Evolutionary conservation across 92 coral and sea anemone genomes (phyloP).

Genomic region (Phenganax marumi): DNA sequence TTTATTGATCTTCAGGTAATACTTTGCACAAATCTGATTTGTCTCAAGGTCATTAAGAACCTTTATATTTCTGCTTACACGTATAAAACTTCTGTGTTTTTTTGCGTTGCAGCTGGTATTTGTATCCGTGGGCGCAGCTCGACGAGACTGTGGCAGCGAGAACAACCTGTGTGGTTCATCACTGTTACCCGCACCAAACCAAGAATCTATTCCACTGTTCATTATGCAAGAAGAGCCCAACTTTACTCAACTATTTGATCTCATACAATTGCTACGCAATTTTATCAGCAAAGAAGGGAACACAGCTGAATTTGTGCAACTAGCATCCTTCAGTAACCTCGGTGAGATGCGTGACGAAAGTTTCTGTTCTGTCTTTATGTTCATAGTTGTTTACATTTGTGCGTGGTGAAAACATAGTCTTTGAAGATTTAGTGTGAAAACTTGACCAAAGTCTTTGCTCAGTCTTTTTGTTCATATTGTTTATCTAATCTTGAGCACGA

Average conservation of each 20-base stretch:
- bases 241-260: constrained; percentile 79
- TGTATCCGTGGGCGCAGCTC: constrained; percentile 94
- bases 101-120: constrained; percentile 72
- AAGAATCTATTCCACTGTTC: constrained; percentile 85
- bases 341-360: neutral
- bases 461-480: no score
- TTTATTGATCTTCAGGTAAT: neutral
- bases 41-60: no score
- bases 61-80: no score
- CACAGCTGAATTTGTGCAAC: constrained; percentile 25
- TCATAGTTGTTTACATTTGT: no score
- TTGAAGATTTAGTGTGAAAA: no score
- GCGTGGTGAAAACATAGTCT: no score
- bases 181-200: constrained; percentile 75
- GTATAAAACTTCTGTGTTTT: neutral
- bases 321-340: constrained; percentile 27
- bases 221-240: constrained; percentile 77
- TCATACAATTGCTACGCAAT: constrained; percentile 77
- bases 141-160: constrained; percentile 75
- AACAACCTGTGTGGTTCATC: constrained; percentile 85
- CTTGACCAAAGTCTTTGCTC: no score
- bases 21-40: neutral
- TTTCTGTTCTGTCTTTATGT: neutral
- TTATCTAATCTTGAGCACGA: no score
- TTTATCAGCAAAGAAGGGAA: constrained; percentile 51